A percentile compares a stretch with the other conserved stretches of the same genome.
These are phyloP conservation scores for Ricordea florida DNA, from an alignment of 92 coral and sea anemone genomes.

Conservation along the genomic window DNA sequence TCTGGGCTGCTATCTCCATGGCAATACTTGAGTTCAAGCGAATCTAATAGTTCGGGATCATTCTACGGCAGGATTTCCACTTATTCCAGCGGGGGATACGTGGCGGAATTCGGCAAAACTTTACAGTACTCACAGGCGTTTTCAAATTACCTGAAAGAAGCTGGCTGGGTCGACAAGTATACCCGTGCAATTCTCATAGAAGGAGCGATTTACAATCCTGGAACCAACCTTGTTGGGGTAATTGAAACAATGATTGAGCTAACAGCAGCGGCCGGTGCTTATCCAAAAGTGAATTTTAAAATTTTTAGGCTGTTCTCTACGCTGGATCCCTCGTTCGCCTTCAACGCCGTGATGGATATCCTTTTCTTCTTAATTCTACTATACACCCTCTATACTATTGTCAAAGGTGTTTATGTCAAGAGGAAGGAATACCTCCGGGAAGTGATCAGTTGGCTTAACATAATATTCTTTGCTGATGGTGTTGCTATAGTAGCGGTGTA, in stretches of 20 bases:
- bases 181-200: conserved; percentile 19
- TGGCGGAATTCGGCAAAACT: conserved; percentile 20
- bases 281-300: conserved; percentile 6
- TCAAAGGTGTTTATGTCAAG: neutral
- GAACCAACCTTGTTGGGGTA: conserved; percentile 9
- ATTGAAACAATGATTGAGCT: conserved; percentile 1
- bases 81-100: conserved; percentile 12
- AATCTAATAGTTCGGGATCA: conserved; percentile 5
- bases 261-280: conserved; percentile 1
- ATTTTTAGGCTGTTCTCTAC: conserved; percentile 13
- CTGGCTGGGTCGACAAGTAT: conserved; percentile 14
- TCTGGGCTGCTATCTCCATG: conserved; percentile 19
- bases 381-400: neutral
- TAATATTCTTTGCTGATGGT: conserved; percentile 14
- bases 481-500: conserved; percentile 20
- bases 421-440: conserved; percentile 6
- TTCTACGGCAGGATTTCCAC: conserved; percentile 10
- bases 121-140: neutral
- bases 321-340: neutral
- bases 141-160: neutral
- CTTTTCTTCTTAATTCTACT: conserved; percentile 18
- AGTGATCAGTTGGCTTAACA: conserved; percentile 13
- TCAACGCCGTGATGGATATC: conserved; percentile 30
- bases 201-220: conserved; percentile 22
- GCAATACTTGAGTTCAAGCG: neutral